phyloP scores from a whole-genome alignment of 2,797 vertebrate genomes.

The Balearica regulorum region DNA sequence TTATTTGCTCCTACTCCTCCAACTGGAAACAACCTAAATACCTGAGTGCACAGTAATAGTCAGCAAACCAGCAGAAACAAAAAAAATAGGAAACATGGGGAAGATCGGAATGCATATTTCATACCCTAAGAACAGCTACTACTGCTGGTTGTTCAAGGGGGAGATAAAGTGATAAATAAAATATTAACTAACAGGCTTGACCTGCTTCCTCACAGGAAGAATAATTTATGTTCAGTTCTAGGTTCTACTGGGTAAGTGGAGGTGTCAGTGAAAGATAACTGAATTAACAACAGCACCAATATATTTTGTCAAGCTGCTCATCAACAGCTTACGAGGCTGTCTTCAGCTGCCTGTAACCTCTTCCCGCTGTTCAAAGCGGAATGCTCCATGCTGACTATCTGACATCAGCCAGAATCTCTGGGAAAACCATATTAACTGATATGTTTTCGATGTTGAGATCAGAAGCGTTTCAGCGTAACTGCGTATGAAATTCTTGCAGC shows the following conservation, averaged over 20 bases:
- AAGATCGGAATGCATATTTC: background rate
- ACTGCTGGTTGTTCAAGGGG: background rate
- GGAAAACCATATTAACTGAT: fast-evolving
- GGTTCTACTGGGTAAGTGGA: background rate
- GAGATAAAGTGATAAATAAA: background rate
- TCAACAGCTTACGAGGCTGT: background rate
- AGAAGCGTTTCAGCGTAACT: background rate
- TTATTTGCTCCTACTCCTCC: background rate
- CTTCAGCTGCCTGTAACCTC: background rate
- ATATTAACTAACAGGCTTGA: background rate
- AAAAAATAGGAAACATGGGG: background rate
- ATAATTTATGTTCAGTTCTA: background rate
- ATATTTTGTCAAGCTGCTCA: background rate
- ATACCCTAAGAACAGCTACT: background rate
- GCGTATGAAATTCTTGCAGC: background rate
- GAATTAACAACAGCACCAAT: background rate
- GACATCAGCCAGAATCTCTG: background rate
- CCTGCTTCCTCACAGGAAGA: background rate
- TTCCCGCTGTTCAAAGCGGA: fast-evolving
- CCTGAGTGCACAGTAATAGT: background rate
- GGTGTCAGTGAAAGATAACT: background rate
- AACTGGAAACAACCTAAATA: background rate
- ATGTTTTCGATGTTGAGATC: background rate
- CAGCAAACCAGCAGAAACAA: background rate
- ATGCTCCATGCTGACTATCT: background rate